Conservation (phyloP, 1,140 invertebrate species). For the Penaeus chinensis region DNA sequence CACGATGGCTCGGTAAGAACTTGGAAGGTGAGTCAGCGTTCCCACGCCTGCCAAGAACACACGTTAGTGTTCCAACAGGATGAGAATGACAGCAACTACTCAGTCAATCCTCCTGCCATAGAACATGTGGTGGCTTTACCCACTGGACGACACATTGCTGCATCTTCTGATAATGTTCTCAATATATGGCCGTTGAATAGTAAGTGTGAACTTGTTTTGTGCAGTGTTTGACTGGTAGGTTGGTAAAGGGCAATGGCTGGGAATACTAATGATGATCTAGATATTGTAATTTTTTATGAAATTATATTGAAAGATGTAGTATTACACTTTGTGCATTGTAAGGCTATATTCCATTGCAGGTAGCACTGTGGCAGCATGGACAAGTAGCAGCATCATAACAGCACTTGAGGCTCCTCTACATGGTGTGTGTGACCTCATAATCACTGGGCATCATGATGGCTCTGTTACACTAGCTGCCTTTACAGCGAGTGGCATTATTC, state of each 20-base stretch:
- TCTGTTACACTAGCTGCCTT: conserved; percentile 68
- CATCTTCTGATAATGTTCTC: conserved; percentile 73
- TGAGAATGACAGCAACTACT: conserved; percentile 70
- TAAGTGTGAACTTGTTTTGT: conserved; percentile 59
- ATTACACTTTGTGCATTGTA: too few relatives aligned
- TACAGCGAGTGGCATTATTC: conserved; percentile 65
- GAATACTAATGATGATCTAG: too few relatives aligned
- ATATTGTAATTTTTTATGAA: too few relatives aligned
- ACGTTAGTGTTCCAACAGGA: conserved; percentile 74
- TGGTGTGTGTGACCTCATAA: conserved; percentile 68
- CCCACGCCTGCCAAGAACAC: conserved; percentile 71
- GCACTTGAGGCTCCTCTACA: conserved; percentile 70
- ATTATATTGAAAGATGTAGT: too few relatives aligned
- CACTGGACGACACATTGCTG: conserved; percentile 73
- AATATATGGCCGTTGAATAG: conserved; percentile 74
- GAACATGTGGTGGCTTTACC: conserved; percentile 72
- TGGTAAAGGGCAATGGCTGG: background rate
- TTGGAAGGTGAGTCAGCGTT: conserved; percentile 71
- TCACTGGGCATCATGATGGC: conserved; percentile 74
- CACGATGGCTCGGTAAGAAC: conserved; percentile 77
- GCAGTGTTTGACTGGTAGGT: background rate
- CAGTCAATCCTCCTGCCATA: conserved; percentile 72
- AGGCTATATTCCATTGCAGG: background rate
- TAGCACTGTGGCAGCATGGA: conserved; percentile 69
- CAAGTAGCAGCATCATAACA: conserved; percentile 70